These are phyloP conservation scores for Anagrus nilaparvatae DNA, from an alignment of 1,140 invertebrate species.

Conservation along the genomic window DNA sequence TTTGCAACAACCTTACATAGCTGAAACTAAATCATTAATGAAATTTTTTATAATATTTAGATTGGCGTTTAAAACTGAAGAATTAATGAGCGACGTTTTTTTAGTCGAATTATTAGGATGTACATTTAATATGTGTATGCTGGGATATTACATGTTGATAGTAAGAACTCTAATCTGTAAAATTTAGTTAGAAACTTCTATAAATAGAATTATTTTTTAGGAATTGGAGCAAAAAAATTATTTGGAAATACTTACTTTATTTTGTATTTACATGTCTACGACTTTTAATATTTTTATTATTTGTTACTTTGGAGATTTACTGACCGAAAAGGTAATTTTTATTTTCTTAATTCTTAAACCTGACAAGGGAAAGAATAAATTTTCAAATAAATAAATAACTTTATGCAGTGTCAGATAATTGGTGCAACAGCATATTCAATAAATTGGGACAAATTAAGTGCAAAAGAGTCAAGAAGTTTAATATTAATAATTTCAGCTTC, in stretches of 20 bases:
- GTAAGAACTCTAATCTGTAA: constrained; percentile 10
- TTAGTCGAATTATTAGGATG: constrained; percentile 22
- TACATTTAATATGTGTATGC: constrained; percentile 20
- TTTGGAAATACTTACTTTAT: no score
- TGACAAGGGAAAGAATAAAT: no score
- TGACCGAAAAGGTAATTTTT: constrained; percentile 13
- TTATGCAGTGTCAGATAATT: constrained; percentile 8
- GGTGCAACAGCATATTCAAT: constrained; percentile 6
- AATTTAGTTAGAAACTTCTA: no score
- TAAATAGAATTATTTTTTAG: no score
- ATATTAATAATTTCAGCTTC: constrained; percentile 8
- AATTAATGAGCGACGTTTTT: constrained; percentile 18
- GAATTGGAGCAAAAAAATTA: no score
- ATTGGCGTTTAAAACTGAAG: constrained; percentile 19
- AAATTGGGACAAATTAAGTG: constrained; percentile 11
- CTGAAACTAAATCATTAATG: no score
- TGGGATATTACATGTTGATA: constrained; percentile 18
- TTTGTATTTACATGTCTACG: no score
- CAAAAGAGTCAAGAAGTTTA: not conserved
- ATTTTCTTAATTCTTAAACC: no score
- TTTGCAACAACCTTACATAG: no score
- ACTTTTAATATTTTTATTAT: constrained; percentile 16
- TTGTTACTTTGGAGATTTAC: constrained; percentile 14
- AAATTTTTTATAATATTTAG: constrained; percentile 15
- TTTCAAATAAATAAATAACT: no score